Evolutionary conservation across 2,797 vertebrate species (phyloP).

Genomic region (Denticeps clupeoides): DNA sequence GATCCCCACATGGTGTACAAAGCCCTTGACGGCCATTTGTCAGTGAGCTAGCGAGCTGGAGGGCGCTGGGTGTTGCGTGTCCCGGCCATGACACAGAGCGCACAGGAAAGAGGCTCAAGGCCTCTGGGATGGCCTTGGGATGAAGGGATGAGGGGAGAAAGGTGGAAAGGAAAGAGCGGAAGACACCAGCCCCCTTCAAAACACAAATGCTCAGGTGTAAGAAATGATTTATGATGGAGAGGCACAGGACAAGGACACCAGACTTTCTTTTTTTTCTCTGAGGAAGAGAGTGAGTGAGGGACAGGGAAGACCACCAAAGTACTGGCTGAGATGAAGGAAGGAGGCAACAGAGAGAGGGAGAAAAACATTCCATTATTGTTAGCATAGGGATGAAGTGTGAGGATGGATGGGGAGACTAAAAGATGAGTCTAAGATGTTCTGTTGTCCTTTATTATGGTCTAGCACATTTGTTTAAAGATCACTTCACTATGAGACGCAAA

Average conservation of each 20-base stretch:
- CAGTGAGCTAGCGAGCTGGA: background rate
- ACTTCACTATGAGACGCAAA: no score
- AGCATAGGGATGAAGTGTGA: background rate
- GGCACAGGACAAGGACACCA: background rate
- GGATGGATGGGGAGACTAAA: background rate
- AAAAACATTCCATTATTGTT: no score
- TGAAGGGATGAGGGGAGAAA: constrained; percentile 1
- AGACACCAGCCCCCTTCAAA: constrained; percentile 1
- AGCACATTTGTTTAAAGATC: no score
- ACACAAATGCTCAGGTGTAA: constrained; percentile 27
- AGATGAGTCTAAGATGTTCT: background rate
- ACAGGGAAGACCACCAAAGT: background rate
- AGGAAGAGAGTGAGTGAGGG: background rate
- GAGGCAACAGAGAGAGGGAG: constrained; percentile 2
- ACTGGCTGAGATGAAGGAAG: background rate
- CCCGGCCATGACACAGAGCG: constrained; percentile 24
- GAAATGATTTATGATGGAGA: constrained; percentile 1
- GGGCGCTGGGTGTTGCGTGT: constrained; percentile 3
- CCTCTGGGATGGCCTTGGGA: background rate
- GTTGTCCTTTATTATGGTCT: no score
- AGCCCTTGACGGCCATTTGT: constrained; percentile 4
- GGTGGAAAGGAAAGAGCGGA: background rate
- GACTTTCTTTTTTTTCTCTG: background rate
- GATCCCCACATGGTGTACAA: background rate
- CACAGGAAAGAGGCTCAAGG: constrained; percentile 17